Base-by-base conservation (phyloP, 2,888 invertebrate genomes). In the Chironomus tentans region DNA sequence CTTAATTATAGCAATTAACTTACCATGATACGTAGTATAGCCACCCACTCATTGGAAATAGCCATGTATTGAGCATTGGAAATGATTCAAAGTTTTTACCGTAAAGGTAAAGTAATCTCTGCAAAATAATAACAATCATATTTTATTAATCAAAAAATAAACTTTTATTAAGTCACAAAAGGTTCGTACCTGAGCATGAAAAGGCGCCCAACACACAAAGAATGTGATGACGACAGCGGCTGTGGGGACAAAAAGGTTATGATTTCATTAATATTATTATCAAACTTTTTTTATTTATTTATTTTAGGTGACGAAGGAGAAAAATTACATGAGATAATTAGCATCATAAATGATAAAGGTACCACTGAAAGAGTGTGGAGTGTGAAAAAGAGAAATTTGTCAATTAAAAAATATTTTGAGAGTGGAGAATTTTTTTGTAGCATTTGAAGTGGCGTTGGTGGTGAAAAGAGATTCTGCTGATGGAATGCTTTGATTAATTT, bases 121-220 rank as follows among this genome's bases (percentile, higher is more conserved):
- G 97, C 7, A 56, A n/a, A 56, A 56, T 56, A 15, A 56, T 2
- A 56, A 56, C n/a, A 56, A 2, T 18, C 5, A 50, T 18, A 56
- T 78, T 62, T 62, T 18, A 21, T 65, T 7, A 2, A 65, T 22
- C 18, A 22, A 65, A 18, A 21, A 10, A 65, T 65, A 13, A 65
- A 65, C 7, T 65, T 65, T 65, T 18, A 24, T 24, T 56, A 56
- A 7, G 18, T 15, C n/a, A 56, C 56, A 56, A 56, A 56, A 56
- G 15, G 50, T 50, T 50, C 56, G 7, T 24, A 65, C 65, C 65
- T 65, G 65, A 65, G 93, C 89, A 85, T 97, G 97, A 85, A 97
- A 97, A 38, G 97, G 97, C 0, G 95, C 94, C 97, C 97, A 97
- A 84, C 97, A 96, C 12, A 95, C 86, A 86, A 97, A 97, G 86